Conservation (phyloP, 2,888 invertebrate species). For the Colletes collaris region DNA sequence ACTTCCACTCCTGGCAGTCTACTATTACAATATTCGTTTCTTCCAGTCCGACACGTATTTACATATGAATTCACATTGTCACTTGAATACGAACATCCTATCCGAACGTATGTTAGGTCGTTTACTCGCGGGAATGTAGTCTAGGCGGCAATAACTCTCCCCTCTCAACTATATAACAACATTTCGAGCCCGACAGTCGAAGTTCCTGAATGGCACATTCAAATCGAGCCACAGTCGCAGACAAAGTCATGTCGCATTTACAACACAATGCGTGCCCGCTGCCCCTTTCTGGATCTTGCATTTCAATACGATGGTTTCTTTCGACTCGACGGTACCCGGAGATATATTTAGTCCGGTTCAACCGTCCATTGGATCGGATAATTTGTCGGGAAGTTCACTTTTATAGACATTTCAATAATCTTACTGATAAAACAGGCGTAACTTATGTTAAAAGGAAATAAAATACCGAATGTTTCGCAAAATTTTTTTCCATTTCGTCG, state of each 20-base stretch:
- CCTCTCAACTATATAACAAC: slow-evolving; percentile 35
- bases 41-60: neutral
- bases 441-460: too few species aligned
- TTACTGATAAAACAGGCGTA: neutral
- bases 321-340: neutral
- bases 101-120: slow-evolving; percentile 3
- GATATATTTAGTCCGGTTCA: slow-evolving; percentile 12
- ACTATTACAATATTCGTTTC: too few species aligned
- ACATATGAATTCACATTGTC: slow-evolving; percentile 25
- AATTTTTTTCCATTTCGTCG: too few species aligned
- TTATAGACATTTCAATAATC: slow-evolving; percentile 22
- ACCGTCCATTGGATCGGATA: slow-evolving; percentile 14
- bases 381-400: slow-evolving; percentile 21
- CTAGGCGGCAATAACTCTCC: slow-evolving; percentile 57
- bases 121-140: slow-evolving; percentile 24
- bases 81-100: neutral
- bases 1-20: too few species aligned
- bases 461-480: too few species aligned
- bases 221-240: slow-evolving; percentile 58
- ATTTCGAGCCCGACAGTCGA: slow-evolving; percentile 52
- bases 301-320: slow-evolving; percentile 20
- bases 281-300: slow-evolving; percentile 46
- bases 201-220: slow-evolving; percentile 64
- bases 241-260: slow-evolving; percentile 63
- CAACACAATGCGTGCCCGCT: slow-evolving; percentile 54